phyloP scores from a whole-genome alignment of 2,888 invertebrate genomes.

The Orthonychiurus folsomi region DNA sequence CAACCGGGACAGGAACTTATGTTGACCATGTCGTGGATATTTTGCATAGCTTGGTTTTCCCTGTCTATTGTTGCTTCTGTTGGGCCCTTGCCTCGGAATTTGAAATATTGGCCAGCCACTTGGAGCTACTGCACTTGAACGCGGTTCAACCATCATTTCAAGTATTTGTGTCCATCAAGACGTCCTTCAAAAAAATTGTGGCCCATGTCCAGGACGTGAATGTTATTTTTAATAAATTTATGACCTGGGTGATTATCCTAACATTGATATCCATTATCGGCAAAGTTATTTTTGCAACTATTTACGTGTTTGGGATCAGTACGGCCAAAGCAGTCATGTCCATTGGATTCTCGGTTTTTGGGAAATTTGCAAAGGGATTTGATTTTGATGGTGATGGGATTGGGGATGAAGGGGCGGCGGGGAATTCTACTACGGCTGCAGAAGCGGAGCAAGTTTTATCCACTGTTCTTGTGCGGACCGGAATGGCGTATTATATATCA shows the following conservation, averaged over 20 bases:
- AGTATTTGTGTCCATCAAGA: neutral
- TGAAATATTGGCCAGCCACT: neutral
- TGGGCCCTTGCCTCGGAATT: neutral
- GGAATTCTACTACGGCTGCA: neutral
- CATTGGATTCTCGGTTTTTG: neutral
- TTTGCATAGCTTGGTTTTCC: neutral
- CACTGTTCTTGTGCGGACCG: neutral
- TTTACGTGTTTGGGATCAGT: neutral
- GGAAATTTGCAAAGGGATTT: neutral
- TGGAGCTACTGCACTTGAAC: neutral
- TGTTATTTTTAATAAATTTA: neutral
- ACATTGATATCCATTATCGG: neutral
- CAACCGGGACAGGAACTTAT: neutral
- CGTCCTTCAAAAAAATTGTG: neutral
- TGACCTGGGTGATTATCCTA: neutral
- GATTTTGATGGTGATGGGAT: no score
- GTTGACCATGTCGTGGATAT: neutral
- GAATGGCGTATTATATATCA: neutral
- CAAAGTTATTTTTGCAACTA: neutral
- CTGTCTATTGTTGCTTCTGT: neutral
- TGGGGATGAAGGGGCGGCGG: neutral
- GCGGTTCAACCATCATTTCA: neutral
- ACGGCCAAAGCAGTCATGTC: neutral
- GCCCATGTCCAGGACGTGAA: neutral
- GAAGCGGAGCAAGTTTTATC: neutral